Evolutionary conservation across 2,797 vertebrate genomes (phyloP), one percentile per base, ranked within the genome.

Genomic region (Pangasius mekongensis): DNA sequence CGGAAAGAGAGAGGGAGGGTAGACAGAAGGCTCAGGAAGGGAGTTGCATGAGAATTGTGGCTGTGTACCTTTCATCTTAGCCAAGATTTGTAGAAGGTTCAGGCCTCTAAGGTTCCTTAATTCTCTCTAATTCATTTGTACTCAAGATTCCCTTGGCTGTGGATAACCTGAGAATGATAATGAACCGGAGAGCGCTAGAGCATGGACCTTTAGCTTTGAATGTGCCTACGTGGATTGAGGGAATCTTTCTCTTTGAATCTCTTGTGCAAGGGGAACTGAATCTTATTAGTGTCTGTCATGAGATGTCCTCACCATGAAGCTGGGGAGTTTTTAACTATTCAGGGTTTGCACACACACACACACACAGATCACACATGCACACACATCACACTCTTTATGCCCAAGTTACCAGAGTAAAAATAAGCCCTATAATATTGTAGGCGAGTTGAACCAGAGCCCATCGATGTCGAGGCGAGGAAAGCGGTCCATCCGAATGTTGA

Each of bases 91-190:
- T 96, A 98, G 97, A 97, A 96, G 97, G 97, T 98, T 98, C 97
- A 98, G 95, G 97, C 96, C 97, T 95, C 95, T 96, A 97, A 99
- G 97, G 96, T 96, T 98, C 97, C 97, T 98, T 99, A 98, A 98
- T 98, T 98, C 98, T 97, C 97, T 97, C 98, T 98, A 99, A 99
- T 99, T 99, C 98, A 98, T 99, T 98, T 98, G 97, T 96, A 97
- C 98, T 97, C 97, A 97, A 97, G 97, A 98, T 98, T 99, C 97
- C 94, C 97, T 97, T 97, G 97, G 97, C 97, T 96, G 94, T 94
- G 97, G 97, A 96, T 96, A 95, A 95, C 95, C 93, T 93, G 95
- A 94, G 96, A 95, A 96, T 96, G 94, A 95, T 96, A 96, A 96
- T 98, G 97, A 99, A 98, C 96, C 96, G 95, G 95, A 95, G 89